Evolutionary conservation across 2,797 vertebrate genomes (phyloP).

Genomic region (Takifugu ocellatus): DNA sequence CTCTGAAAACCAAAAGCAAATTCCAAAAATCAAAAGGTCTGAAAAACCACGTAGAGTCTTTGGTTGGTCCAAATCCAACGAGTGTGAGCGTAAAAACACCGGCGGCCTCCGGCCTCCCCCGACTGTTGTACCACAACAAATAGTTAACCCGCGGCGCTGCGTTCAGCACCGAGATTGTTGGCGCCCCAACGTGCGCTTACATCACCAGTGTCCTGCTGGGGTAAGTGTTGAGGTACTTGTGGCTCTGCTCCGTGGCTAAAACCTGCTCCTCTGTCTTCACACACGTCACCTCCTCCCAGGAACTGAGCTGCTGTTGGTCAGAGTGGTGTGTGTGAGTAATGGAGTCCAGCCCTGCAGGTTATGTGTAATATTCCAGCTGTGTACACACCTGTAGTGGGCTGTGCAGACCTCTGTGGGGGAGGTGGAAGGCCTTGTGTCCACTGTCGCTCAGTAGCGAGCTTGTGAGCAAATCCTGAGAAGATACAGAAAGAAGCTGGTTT

Average conservation of each 20-base stretch:
- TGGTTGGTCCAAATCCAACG: constrained; percentile 88
- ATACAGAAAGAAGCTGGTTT: neutral
- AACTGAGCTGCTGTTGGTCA: constrained; percentile 74
- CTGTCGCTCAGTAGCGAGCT: constrained; percentile 88
- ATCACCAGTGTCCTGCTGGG: constrained; percentile 92
- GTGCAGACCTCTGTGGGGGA: constrained; percentile 74
- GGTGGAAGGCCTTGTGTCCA: constrained; percentile 83
- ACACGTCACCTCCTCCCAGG: constrained; percentile 89
- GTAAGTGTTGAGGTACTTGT: constrained; percentile 90
- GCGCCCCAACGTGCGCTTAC: constrained; percentile 75
- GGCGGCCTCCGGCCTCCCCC: constrained; percentile 86
- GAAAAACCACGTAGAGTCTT: constrained; percentile 69
- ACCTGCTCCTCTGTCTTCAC: constrained; percentile 90
- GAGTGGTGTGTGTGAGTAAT: neutral
- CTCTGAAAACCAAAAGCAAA: constrained; percentile 64
- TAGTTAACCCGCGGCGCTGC: constrained; percentile 57
- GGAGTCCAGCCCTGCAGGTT: neutral
- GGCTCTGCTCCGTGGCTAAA: constrained; percentile 81
- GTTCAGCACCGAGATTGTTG: constrained; percentile 67
- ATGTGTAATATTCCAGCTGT: neutral
- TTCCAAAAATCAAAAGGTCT: constrained; percentile 42
- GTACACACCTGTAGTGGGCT: constrained; percentile 78
- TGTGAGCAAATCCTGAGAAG: constrained; percentile 86
- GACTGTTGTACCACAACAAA: constrained; percentile 98
- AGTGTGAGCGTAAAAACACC: constrained; percentile 82